Conservation (phyloP, 2,888 invertebrate species). For the Drosophila setosimentum region DNA sequence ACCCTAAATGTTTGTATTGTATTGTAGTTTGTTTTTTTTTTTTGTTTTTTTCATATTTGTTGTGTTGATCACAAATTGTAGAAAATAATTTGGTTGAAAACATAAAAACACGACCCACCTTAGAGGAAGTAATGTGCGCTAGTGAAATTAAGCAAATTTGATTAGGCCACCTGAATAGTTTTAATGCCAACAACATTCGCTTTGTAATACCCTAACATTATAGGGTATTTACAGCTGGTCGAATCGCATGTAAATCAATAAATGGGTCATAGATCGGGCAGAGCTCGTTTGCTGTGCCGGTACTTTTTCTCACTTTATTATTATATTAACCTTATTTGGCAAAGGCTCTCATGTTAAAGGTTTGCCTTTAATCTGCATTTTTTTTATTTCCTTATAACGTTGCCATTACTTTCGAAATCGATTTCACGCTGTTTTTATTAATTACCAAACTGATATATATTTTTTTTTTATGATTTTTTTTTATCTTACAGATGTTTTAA, state of each 20-base stretch:
- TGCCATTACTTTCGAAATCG: neutral
- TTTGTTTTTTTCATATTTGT: conserved; percentile 7
- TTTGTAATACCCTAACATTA: neutral
- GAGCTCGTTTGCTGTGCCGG: neutral
- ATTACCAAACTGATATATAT: neutral
- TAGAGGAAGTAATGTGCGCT: conserved; percentile 13
- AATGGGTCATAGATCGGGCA: neutral
- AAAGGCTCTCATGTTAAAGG: neutral
- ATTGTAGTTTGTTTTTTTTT: conserved; percentile 2
- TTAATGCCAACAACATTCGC: conserved; percentile 29
- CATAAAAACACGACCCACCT: neutral
- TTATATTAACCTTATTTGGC: neutral
- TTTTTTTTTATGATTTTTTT: too few relatives aligned
- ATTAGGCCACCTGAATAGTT: conserved; percentile 34
- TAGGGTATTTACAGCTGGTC: neutral
- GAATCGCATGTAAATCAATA: neutral
- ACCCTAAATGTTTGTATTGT: conserved; percentile 40
- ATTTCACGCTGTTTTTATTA: neutral
- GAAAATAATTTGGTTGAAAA: conserved; percentile 19
- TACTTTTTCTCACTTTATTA: neutral
- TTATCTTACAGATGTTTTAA: neutral
- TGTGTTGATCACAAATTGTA: conserved; percentile 17
- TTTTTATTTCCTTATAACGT: neutral
- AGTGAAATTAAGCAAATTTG: conserved; percentile 29
- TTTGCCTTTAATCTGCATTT: neutral